Conservation (phyloP, 2,888 invertebrate species). For the Oegoconia quadripuncta region DNA sequence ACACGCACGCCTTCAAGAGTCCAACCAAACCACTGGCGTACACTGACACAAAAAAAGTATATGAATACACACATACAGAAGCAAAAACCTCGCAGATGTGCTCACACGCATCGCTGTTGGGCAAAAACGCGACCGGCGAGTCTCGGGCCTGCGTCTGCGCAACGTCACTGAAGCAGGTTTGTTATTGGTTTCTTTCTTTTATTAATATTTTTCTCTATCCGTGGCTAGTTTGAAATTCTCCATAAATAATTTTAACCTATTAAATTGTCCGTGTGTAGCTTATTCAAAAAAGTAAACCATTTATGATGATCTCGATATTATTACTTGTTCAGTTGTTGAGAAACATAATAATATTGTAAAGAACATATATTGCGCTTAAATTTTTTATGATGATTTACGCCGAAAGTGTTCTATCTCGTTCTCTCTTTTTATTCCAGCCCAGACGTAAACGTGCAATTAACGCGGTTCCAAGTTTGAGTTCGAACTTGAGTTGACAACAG, state of each 20-base stretch:
- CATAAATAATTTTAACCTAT: too few relatives aligned
- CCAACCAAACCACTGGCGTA: slow-evolving; percentile 39
- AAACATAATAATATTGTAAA: too few relatives aligned
- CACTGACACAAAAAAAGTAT: slow-evolving; percentile 44
- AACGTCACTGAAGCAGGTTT: slow-evolving; percentile 31
- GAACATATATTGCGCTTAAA: too few relatives aligned
- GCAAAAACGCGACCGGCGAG: slow-evolving; percentile 49
- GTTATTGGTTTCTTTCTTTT: slow-evolving; percentile 21
- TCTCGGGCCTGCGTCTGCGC: slow-evolving; percentile 39
- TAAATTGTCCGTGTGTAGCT: too few relatives aligned
- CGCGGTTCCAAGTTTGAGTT: too few relatives aligned
- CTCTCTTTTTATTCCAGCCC: neutral
- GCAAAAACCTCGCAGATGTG: slow-evolving; percentile 65
- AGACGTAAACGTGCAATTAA: slow-evolving; percentile 46
- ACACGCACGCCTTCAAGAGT: slow-evolving; percentile 40
- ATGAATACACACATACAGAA: slow-evolving; percentile 38
- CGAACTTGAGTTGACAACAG: too few relatives aligned
- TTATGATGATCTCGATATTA: too few relatives aligned
- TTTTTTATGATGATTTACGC: too few relatives aligned
- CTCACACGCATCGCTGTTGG: slow-evolving; percentile 55
- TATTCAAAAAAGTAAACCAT: too few relatives aligned
- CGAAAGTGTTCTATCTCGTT: neutral
- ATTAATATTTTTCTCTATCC: slow-evolving; percentile 18
- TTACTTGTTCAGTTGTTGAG: too few relatives aligned
- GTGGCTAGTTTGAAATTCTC: too few relatives aligned